phyloP scores from a whole-genome alignment of 2,797 vertebrate genomes.

The Chaenodraco wilsoni region DNA sequence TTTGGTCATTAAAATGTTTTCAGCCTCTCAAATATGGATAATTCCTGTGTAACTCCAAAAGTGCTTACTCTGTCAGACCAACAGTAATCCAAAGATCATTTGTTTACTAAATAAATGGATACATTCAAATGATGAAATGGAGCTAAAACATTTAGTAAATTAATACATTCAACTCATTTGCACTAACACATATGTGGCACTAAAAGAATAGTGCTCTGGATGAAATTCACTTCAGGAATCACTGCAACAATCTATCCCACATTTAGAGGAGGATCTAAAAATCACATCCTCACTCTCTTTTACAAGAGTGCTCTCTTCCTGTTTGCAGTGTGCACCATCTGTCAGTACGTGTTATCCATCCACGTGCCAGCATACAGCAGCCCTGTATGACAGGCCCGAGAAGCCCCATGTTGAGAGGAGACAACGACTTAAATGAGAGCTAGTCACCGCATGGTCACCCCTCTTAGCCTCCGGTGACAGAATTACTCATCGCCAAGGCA shows the following conservation, averaged over 20 bases:
- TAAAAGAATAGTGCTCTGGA: neutral
- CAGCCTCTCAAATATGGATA: no score
- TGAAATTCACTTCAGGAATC: no score
- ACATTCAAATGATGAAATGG: neutral
- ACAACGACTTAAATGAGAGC: constrained; percentile 52
- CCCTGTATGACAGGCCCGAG: constrained; percentile 29
- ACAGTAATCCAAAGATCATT: neutral
- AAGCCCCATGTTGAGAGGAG: constrained; percentile 40
- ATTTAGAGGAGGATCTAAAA: constrained; percentile 19
- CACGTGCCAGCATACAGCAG: constrained; percentile 43
- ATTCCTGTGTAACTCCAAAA: no score
- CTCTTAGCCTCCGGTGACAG: constrained; percentile 11
- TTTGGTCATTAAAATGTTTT: neutral
- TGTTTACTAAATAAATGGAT: neutral
- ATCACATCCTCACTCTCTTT: constrained; percentile 2
- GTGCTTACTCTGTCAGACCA: neutral
- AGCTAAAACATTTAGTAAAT: neutral
- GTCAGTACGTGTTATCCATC: constrained; percentile 42
- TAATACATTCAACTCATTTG: neutral
- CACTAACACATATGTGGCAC: neutral
- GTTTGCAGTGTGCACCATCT: constrained; percentile 50
- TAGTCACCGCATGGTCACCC: constrained; percentile 50
- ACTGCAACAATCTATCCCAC: no score
- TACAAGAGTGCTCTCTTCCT: neutral
- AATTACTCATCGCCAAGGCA: constrained; percentile 12